phyloP scores from a whole-genome alignment of 2,113 vertebrate species.

The Oryzias melastigma region DNA sequence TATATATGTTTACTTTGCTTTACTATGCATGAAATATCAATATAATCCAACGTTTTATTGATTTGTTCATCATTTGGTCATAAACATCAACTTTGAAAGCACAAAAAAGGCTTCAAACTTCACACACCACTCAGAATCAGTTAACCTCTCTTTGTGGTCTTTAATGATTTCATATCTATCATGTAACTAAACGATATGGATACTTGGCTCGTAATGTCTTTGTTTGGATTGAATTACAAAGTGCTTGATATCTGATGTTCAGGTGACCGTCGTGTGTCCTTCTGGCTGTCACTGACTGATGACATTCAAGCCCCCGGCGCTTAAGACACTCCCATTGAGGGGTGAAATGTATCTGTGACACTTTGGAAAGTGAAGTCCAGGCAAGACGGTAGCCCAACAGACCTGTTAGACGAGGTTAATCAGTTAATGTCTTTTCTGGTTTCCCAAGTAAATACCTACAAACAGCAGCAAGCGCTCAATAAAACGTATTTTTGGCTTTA shows the following conservation, averaged over 20 bases:
- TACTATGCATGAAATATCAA: neutral
- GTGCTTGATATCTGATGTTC: slow-evolving; percentile 67
- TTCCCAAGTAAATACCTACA: neutral
- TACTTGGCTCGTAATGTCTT: slow-evolving; percentile 43
- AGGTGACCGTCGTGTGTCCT: slow-evolving; percentile 62
- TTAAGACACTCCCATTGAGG: slow-evolving; percentile 39
- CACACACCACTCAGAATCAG: slow-evolving; percentile 11
- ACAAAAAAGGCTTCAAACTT: neutral
- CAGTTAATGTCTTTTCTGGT: slow-evolving; percentile 25
- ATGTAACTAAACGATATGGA: slow-evolving; percentile 50
- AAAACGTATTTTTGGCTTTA: neutral
- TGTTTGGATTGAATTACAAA: slow-evolving; percentile 70
- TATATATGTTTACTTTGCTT: neutral
- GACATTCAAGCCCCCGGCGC: slow-evolving; percentile 25
- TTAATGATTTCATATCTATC: slow-evolving; percentile 39
- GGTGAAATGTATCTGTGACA: slow-evolving; percentile 62
- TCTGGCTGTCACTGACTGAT: slow-evolving; percentile 32
- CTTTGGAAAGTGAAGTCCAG: slow-evolving; percentile 60
- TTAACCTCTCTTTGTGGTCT: slow-evolving; percentile 31
- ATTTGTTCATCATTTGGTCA: neutral
- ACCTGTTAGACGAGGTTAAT: slow-evolving; percentile 40
- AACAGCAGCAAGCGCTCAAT: neutral
- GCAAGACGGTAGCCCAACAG: slow-evolving; percentile 28
- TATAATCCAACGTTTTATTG: neutral
- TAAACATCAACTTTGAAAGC: neutral